These are phyloP conservation scores for Perognathus longimembris DNA, from an alignment of 2,113 vertebrate species.

Conservation along the genomic window DNA sequence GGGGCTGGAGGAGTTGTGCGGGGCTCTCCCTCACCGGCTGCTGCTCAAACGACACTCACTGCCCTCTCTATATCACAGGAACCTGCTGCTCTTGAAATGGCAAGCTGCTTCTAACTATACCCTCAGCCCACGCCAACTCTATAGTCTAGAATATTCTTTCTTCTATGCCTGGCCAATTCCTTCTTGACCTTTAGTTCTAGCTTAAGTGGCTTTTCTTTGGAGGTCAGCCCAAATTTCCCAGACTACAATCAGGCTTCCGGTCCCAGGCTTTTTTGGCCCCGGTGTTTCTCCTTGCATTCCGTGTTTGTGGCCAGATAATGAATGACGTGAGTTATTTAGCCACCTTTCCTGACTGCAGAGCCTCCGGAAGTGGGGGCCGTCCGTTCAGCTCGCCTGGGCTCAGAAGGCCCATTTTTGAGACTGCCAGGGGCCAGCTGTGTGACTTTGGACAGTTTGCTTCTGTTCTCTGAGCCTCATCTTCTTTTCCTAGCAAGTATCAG, in stretches of 20 bases:
- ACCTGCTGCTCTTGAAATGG: background rate
- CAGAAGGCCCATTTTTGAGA: background rate
- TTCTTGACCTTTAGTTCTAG: background rate
- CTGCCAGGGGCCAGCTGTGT: background rate
- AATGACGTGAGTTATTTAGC: background rate
- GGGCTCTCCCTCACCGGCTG: background rate
- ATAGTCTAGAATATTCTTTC: background rate
- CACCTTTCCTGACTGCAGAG: background rate
- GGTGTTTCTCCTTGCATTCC: background rate
- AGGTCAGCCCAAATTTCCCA: background rate
- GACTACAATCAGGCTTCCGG: background rate
- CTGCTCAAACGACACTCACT: background rate
- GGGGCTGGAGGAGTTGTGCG: background rate
- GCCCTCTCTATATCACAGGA: background rate
- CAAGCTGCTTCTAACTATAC: background rate
- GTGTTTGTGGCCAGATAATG: background rate
- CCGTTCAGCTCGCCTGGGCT: background rate
- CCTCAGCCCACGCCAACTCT: background rate
- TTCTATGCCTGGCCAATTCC: fast-evolving
- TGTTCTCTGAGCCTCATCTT: background rate
- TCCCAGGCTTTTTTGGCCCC: too few relatives aligned
- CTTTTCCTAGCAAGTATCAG: background rate
- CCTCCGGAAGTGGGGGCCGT: background rate
- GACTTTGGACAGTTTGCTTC: background rate
- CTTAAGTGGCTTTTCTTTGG: background rate